These are phyloP conservation scores for Shinisaurus crocodilurus DNA, from an alignment of 2,113 vertebrate species.

Conservation along the genomic window DNA sequence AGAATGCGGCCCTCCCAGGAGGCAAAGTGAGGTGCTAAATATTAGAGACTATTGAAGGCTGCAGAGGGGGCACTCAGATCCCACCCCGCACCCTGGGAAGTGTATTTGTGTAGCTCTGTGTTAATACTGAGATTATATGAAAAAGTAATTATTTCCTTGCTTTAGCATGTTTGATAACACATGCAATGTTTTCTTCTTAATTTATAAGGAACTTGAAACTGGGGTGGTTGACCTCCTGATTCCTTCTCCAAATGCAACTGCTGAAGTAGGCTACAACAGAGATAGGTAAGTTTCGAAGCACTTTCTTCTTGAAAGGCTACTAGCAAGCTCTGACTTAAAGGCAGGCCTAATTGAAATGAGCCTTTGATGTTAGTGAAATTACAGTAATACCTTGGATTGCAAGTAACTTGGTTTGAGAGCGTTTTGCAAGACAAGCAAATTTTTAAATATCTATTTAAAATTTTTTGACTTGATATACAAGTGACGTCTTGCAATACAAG, in stretches of 20 bases:
- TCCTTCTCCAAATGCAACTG: slow-evolving; percentile 86
- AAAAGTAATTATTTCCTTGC: background rate
- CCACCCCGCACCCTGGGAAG: background rate
- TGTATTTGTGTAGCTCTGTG: background rate
- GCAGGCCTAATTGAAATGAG: background rate
- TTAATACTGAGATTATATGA: background rate
- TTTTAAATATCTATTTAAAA: too few species aligned
- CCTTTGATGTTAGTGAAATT: background rate
- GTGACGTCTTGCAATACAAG: too few species aligned
- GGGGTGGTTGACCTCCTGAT: slow-evolving; percentile 87
- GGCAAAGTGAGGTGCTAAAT: too few species aligned
- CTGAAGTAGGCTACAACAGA: slow-evolving; percentile 88
- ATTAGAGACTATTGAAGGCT: background rate
- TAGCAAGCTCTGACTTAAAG: background rate
- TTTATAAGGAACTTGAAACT: slow-evolving; percentile 84
- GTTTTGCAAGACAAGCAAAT: too few species aligned
- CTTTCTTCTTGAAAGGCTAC: background rate
- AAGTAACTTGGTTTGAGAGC: too few species aligned
- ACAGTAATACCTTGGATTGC: too few species aligned
- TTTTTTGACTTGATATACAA: too few species aligned
- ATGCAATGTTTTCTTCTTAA: slow-evolving; percentile 37
- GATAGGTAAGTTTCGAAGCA: slow-evolving; percentile 78
- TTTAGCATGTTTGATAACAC: background rate
- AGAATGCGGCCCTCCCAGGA: too few species aligned
- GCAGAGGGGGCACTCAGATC: background rate